Percentiles rank a stretch among this genome's conserved stretches.
Evolutionary conservation across 2,888 invertebrate species (phyloP).

Genomic region (Pristionchus entomophagus): DNA sequence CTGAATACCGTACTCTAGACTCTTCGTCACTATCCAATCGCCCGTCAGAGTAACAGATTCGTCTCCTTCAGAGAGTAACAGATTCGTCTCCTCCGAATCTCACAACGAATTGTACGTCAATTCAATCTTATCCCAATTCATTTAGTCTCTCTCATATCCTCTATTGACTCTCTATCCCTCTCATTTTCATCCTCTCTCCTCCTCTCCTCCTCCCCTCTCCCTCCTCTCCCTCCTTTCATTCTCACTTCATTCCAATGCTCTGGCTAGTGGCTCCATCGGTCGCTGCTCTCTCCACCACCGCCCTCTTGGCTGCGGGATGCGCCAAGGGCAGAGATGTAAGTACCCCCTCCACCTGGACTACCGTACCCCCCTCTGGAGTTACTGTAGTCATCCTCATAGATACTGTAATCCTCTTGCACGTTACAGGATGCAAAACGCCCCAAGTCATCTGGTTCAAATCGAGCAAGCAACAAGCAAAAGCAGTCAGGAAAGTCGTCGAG

Average conservation of each 20-base stretch:
- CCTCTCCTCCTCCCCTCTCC: not conserved
- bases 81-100: not conserved
- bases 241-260: not conserved
- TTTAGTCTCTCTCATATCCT: not conserved
- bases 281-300: not conserved
- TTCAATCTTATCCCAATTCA: not conserved
- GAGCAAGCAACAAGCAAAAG: constrained; percentile 25
- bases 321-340: constrained; percentile 29
- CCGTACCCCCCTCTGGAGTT: not conserved
- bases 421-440: constrained; percentile 4
- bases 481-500: constrained; percentile 18
- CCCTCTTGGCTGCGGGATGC: not conserved
- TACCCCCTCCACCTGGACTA: not conserved
- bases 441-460: constrained; percentile 28
- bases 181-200: not conserved
- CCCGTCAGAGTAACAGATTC: too few relatives aligned
- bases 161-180: not conserved
- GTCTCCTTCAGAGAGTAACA: too few relatives aligned
- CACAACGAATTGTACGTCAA: not conserved
- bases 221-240: not conserved
- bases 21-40: too few relatives aligned
- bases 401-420: not conserved
- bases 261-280: constrained; percentile 25
- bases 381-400: not conserved
- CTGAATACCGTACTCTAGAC: too few relatives aligned